These are phyloP conservation scores for Megamerina dolium DNA, from an alignment of 2,888 invertebrate genomes.

Conservation along the genomic window DNA sequence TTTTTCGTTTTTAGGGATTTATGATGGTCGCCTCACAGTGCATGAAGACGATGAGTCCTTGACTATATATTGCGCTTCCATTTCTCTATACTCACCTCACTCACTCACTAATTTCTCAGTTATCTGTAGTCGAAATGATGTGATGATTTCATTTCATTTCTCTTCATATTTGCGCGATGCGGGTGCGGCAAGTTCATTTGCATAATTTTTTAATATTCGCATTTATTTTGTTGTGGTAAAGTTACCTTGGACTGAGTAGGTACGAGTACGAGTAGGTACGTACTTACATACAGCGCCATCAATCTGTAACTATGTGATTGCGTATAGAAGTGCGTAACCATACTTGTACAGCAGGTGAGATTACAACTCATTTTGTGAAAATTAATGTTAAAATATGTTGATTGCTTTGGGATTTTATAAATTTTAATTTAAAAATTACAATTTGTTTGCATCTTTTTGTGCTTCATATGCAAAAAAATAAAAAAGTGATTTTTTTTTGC, in stretches of 20 bases:
- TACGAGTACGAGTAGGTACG: no score
- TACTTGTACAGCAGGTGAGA: background rate
- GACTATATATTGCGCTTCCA: background rate
- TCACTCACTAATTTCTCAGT: constrained; percentile 1
- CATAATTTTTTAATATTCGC: constrained; percentile 49
- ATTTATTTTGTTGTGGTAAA: constrained; percentile 31
- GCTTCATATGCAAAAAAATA: no score
- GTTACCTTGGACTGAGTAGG: no score
- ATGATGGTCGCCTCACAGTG: constrained; percentile 3
- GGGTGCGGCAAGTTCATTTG: constrained; percentile 41
- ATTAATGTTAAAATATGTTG: constrained; percentile 23
- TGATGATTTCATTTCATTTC: constrained; percentile 13
- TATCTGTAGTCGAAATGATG: no score
- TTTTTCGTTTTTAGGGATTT: constrained; percentile 18
- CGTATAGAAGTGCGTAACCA: background rate
- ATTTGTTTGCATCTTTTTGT: no score
- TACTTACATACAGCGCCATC: no score
- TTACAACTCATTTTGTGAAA: constrained; percentile 11
- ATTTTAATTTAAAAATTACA: no score
- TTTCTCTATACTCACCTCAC: constrained; percentile 1
- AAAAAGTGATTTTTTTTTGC: no score
- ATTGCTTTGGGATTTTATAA: constrained; percentile 16
- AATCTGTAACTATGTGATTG: background rate
- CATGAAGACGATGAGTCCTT: constrained; percentile 12
- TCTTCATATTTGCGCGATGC: background rate